Conservation (phyloP, 1,140 invertebrate genomes). For the Conus betulinus region DNA sequence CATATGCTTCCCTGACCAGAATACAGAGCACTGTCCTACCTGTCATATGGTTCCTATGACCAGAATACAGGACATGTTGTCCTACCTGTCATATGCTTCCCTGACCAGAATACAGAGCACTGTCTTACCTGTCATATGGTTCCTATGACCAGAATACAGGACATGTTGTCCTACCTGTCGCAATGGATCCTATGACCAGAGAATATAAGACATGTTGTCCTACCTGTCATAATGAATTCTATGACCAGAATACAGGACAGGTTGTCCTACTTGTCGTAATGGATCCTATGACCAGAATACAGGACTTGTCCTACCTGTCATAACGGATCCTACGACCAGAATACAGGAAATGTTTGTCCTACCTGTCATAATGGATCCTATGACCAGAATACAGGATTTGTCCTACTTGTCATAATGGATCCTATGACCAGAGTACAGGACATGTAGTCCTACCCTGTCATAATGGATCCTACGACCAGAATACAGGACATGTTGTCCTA, state of each 20-base stretch:
- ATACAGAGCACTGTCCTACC: too few relatives aligned
- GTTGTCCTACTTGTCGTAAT: too few relatives aligned
- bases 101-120: too few relatives aligned
- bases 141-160: background rate
- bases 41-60: background rate
- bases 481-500: constrained; percentile 36
- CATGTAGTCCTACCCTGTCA: background rate
- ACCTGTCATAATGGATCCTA: too few relatives aligned
- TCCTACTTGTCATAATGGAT: too few relatives aligned
- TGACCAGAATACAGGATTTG: too few relatives aligned
- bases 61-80: background rate
- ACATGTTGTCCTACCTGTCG: constrained; percentile 57
- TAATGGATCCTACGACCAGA: background rate
- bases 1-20: too few relatives aligned
- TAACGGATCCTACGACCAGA: background rate
- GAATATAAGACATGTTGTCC: too few relatives aligned
- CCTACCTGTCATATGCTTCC: constrained; percentile 56
- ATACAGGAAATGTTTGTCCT: background rate
- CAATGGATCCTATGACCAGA: too few relatives aligned
- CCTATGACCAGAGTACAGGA: background rate
- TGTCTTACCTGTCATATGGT: background rate
- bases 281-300: too few relatives aligned
- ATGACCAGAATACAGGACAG: background rate
- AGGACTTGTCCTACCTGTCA: too few relatives aligned
- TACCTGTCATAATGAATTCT: background rate